Percentiles rank a stretch among this genome's conserved stretches.
Conservation (phyloP, 2,113 vertebrate genomes). For the Lycocorax pyrrhopterus region DNA sequence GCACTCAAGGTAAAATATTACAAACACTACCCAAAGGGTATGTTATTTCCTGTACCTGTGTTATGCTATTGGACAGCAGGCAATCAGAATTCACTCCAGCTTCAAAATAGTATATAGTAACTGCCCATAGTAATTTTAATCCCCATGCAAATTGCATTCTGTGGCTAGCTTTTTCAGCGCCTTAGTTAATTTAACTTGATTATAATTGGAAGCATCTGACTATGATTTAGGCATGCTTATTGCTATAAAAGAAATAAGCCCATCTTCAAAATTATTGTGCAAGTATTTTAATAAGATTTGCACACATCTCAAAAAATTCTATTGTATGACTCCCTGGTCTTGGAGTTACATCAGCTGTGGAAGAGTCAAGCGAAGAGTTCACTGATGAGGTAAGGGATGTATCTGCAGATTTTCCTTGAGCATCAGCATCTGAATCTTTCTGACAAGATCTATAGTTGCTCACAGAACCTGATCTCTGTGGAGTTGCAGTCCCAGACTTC, state of each 20-base stretch:
- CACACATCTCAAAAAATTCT: slow-evolving; percentile 99
- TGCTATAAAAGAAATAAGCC: slow-evolving; percentile 88
- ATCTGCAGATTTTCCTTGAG: slow-evolving; percentile 78
- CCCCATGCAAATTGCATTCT: slow-evolving; percentile 71
- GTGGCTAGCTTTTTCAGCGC: slow-evolving; percentile 76
- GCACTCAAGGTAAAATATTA: slow-evolving; percentile 62
- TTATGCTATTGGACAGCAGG: slow-evolving; percentile 23
- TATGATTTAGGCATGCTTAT: slow-evolving; percentile 93
- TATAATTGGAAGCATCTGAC: slow-evolving; percentile 83
- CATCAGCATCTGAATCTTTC: slow-evolving; percentile 85
- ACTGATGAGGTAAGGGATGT: slow-evolving; percentile 88
- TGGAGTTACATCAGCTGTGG: slow-evolving; percentile 77
- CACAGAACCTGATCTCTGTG: slow-evolving; percentile 90
- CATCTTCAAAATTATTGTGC: slow-evolving; percentile 86
- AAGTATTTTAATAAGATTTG: slow-evolving; percentile 98
- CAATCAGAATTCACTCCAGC: slow-evolving; percentile 64
- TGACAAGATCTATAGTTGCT: slow-evolving; percentile 85
- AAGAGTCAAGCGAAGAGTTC: slow-evolving; percentile 90
- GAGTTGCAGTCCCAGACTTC: slow-evolving; percentile 91
- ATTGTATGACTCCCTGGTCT: slow-evolving; percentile 97
- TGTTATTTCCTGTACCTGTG: slow-evolving; percentile 44
- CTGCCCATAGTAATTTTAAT: slow-evolving; percentile 43
- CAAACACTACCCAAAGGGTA: slow-evolving; percentile 35
- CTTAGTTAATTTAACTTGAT: slow-evolving; percentile 78
- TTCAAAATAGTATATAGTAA: slow-evolving; percentile 52